phyloP scores from a whole-genome alignment of 2,113 vertebrate species.

The Menura novaehollandiae region DNA sequence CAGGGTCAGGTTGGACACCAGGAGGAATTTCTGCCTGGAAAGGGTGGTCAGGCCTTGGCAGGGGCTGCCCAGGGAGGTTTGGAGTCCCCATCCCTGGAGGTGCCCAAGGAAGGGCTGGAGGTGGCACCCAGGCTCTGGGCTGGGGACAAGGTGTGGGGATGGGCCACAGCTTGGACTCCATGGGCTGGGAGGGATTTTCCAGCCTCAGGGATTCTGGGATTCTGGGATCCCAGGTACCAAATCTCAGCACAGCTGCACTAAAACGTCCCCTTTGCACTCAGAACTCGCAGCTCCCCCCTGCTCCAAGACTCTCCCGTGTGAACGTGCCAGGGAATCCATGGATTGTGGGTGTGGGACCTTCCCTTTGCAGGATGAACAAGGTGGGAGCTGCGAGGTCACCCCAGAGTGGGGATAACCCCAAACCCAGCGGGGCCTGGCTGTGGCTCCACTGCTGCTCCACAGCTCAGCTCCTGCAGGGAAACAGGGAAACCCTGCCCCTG shows the following conservation, averaged over 20 bases:
- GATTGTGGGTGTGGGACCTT: not conserved
- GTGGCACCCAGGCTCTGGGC: not conserved
- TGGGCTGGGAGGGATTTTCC: not conserved
- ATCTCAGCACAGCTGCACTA: not conserved
- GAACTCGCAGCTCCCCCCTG: not conserved
- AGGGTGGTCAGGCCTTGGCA: not conserved
- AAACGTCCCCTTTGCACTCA: not conserved
- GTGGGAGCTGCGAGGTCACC: accelerated
- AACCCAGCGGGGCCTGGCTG: not conserved
- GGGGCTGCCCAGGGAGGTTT: not conserved
- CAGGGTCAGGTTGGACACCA: not conserved
- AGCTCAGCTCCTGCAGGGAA: accelerated
- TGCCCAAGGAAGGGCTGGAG: not conserved
- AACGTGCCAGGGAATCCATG: accelerated
- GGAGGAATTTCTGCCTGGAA: not conserved
- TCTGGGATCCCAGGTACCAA: not conserved
- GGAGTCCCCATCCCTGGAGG: not conserved
- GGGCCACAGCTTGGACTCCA: accelerated
- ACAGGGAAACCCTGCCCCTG: not conserved
- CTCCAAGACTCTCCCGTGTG: accelerated
- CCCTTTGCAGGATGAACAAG: not conserved
- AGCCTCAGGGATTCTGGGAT: accelerated
- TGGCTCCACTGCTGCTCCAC: not conserved
- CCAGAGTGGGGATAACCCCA: not conserved
- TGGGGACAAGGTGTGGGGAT: not conserved